These are phyloP conservation scores for Plectrocnemia conspersa DNA, from an alignment of 1,140 invertebrate species.

Conservation along the genomic window DNA sequence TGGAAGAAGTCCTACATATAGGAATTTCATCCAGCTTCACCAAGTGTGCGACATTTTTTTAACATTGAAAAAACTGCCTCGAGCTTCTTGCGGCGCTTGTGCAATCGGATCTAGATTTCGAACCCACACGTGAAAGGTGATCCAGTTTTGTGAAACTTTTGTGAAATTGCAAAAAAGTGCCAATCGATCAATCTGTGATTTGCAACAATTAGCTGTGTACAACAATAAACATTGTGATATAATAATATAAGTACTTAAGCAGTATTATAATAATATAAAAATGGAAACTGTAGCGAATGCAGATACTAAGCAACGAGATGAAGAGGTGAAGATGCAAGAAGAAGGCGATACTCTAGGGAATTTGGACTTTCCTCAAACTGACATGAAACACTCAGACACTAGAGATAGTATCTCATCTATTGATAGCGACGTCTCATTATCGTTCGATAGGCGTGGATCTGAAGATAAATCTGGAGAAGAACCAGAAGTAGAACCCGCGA, in stretches of 20 bases:
- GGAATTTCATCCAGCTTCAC: too few relatives aligned
- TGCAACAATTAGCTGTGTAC: too few relatives aligned
- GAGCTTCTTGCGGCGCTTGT: background rate
- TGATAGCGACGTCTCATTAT: slow-evolving; percentile 59
- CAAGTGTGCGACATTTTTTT: background rate
- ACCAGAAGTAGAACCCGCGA: slow-evolving; percentile 3
- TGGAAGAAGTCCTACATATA: too few relatives aligned
- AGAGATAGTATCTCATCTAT: slow-evolving; percentile 60
- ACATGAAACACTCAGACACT: slow-evolving; percentile 49
- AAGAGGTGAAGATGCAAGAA: slow-evolving; percentile 25
- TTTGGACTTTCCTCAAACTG: slow-evolving; percentile 13
- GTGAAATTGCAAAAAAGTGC: too few relatives aligned
- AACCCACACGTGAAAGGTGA: too few relatives aligned
- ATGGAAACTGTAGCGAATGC: slow-evolving; percentile 12
- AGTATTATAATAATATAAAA: slow-evolving; percentile 12
- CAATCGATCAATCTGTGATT: too few relatives aligned
- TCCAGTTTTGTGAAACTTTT: slow-evolving; percentile 17
- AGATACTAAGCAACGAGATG: slow-evolving; percentile 13
- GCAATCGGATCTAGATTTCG: background rate
- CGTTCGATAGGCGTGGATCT: slow-evolving; percentile 50
- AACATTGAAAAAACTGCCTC: slow-evolving; percentile 3
- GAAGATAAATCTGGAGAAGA: slow-evolving; percentile 34
- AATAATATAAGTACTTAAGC: background rate
- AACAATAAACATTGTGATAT: slow-evolving; percentile 6
- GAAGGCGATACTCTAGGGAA: slow-evolving; percentile 22